phyloP scores from a whole-genome alignment of 1,140 invertebrate species.

The Aphelinus atriplicis region DNA sequence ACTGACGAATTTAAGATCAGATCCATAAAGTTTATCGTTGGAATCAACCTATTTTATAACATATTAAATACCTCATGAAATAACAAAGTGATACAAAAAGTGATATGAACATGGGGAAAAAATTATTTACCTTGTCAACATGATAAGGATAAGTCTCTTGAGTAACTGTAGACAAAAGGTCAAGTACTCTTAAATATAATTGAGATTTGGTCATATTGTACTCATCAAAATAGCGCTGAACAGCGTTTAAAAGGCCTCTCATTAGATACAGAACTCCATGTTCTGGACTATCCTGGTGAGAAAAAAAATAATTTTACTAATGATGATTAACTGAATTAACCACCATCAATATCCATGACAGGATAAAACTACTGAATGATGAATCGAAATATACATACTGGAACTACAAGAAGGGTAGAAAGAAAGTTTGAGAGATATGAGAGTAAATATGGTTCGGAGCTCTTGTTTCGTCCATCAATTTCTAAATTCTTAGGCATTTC shows the following conservation, averaged over 20 bases:
- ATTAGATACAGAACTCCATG: conserved; percentile 82
- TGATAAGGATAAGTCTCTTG: conserved; percentile 86
- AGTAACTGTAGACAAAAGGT: conserved; percentile 77
- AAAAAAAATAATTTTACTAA: conserved; percentile 27
- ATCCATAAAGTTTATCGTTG: conserved; percentile 92
- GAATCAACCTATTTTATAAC: conserved; percentile 78
- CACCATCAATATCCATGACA: background rate
- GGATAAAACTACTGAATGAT: conserved; percentile 12
- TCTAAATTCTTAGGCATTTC: conserved; percentile 82
- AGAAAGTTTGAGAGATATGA: conserved; percentile 82
- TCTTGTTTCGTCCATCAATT: conserved; percentile 78
- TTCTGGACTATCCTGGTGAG: conserved; percentile 82
- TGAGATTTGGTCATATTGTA: conserved; percentile 67
- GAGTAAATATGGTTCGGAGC: conserved; percentile 77
- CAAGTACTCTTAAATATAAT: conserved; percentile 78
- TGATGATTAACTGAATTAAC: conserved; percentile 3
- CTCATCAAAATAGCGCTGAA: conserved; percentile 77
- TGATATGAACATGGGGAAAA: background rate
- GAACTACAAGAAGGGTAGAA: conserved; percentile 85
- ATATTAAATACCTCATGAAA: too few relatives aligned
- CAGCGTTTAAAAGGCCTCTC: conserved; percentile 77
- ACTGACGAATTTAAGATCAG: conserved; percentile 84
- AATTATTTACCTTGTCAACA: conserved; percentile 76
- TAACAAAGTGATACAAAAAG: too few relatives aligned
- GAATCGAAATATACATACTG: conserved; percentile 69